Percentiles rank a stretch among this genome's conserved stretches.
phyloP scores from a whole-genome alignment of 2,113 vertebrate species.

The Accipiter cooperii region DNA sequence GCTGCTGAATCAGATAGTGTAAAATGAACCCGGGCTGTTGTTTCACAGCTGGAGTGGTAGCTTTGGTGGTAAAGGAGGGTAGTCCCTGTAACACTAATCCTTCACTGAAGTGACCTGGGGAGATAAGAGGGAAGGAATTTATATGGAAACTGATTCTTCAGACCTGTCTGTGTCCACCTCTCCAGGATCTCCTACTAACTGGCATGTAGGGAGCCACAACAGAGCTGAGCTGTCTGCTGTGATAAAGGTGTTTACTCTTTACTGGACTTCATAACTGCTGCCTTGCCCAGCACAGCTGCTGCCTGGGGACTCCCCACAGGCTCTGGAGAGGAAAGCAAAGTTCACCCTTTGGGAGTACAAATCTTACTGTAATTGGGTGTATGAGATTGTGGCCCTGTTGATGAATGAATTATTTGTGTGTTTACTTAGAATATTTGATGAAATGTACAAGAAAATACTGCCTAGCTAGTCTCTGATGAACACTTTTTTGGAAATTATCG shows the following conservation, averaged over 20 bases:
- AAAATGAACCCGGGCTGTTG: neutral
- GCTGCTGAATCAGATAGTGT: neutral
- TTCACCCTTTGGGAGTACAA: neutral
- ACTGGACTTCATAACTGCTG: neutral
- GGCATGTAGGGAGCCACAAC: neutral
- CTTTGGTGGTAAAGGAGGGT: neutral
- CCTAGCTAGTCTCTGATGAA: neutral
- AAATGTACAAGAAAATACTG: neutral
- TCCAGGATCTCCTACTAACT: neutral
- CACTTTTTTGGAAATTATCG: neutral
- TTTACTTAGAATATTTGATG: neutral
- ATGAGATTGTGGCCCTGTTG: neutral
- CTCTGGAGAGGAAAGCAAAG: neutral
- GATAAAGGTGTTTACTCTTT: neutral
- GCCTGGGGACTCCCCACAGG: neutral
- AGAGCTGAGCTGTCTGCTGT: neutral
- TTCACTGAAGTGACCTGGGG: neutral
- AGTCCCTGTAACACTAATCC: neutral
- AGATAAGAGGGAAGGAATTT: neutral
- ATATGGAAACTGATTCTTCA: neutral
- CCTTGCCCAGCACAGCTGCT: neutral
- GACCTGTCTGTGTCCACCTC: neutral
- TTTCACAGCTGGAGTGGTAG: neutral
- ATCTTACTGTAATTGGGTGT: neutral
- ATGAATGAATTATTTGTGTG: neutral